Evolutionary conservation across 2,888 invertebrate species (phyloP), one percentile per base, ranked within the genome.

Genomic region (Melinaea menophilus): DNA sequence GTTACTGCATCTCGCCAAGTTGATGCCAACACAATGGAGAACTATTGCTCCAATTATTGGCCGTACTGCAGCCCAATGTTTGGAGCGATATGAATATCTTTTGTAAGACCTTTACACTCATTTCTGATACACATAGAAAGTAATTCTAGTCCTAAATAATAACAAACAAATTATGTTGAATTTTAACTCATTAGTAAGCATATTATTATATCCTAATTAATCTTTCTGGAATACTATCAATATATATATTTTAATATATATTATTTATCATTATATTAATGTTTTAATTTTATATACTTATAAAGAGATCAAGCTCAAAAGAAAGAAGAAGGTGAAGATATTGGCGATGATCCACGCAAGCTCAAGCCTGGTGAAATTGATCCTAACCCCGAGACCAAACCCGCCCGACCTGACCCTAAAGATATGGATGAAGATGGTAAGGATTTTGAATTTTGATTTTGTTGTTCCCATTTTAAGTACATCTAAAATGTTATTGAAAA

Each of bases 21-120:
- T 99, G 72, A 99, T 99, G 99, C 99, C 99, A 0, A 99, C 99
- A 0, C 99, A 99, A 81, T 99, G 99, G 99, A 92, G 99, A 73
- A 99, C 99, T 1, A 99, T 99, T 71, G 99, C 99, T 1, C 99
- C 99, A 0, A 99, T 99, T 68, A 98, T 99, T 79, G 99, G 99
- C 3, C 93, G 99, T 60, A 99, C 99, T 0, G 99, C 99, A 3
- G 98, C 99, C 0, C 99, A 99, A 84, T 99, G 99, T 81, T 91
- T 99, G 68, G 99, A 99, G 80, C 93, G 99, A 88, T 99, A 99
- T 89, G 99, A 99, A 92, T 97, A 96, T 88, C 91, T 99, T 73
- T 91, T 99, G 96, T 98, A 91, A 93, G 95, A 93, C 11, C 62
- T 65, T 63, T 54, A 31, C 22, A n/a, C 4, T 4, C 33, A 22